Percentiles rank a stretch among this genome's conserved stretches.
phyloP scores from a whole-genome alignment of 2,888 invertebrate species.

The Macaria liturata region DNA sequence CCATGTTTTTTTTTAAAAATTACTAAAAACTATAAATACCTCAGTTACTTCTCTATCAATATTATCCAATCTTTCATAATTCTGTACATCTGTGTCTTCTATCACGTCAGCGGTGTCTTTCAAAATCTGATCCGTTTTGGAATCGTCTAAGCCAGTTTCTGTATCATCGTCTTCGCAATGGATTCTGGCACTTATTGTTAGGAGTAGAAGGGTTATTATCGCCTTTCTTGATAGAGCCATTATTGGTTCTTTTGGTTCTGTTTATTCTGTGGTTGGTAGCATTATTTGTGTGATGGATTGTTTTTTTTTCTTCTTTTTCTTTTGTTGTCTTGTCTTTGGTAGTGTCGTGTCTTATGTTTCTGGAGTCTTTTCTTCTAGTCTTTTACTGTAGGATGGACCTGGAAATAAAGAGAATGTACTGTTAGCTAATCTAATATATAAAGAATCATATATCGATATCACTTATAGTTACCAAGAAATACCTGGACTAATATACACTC shows the following conservation, averaged over 20 bases:
- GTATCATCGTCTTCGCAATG: slow-evolving; percentile 29
- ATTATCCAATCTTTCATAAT: slow-evolving; percentile 28
- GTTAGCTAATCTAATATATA: no score
- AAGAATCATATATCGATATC: no score
- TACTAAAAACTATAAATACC: no score
- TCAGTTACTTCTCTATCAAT: slow-evolving; percentile 19
- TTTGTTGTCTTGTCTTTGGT: no score
- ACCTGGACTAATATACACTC: no score
- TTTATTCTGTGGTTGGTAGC: slow-evolving; percentile 5
- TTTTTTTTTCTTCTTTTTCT: no score
- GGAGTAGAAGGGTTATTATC: slow-evolving; percentile 30
- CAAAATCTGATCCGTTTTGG: slow-evolving; percentile 28
- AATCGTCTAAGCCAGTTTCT: slow-evolving; percentile 28
- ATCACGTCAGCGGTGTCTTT: slow-evolving; percentile 29
- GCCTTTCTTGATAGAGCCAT: slow-evolving; percentile 36
- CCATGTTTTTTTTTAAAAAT: no score
- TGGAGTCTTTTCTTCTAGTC: no score
- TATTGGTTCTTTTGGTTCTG: slow-evolving; percentile 13
- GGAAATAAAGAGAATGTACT: no score
- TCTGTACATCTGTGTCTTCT: slow-evolving; percentile 32
- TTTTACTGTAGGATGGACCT: no score
- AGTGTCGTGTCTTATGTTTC: no score
- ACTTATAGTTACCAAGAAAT: no score
- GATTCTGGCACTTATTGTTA: slow-evolving; percentile 23
- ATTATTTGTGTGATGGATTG: slow-evolving; percentile 12